Conservation (phyloP, 2,888 invertebrate species). For the Polietes domitor region DNA sequence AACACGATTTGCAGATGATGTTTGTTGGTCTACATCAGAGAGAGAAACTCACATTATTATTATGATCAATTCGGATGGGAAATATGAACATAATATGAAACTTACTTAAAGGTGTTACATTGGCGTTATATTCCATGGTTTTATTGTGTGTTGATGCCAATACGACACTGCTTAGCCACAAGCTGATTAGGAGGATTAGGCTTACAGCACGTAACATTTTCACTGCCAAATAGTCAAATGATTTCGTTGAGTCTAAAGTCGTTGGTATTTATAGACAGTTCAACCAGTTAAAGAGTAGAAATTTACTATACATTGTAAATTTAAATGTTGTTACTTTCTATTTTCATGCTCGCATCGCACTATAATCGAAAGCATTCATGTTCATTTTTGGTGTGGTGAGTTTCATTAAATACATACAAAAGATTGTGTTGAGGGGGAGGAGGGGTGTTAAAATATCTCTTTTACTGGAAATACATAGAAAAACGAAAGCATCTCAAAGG, state of each 20-base stretch:
- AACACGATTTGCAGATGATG: neutral
- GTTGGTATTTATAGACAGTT: neutral
- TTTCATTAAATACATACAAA: no score
- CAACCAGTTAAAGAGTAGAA: neutral
- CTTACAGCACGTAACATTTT: neutral
- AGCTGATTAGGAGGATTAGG: neutral
- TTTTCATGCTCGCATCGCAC: neutral
- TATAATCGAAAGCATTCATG: slow-evolving; percentile 17
- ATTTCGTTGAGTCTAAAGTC: neutral
- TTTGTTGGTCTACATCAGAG: neutral
- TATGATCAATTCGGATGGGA: neutral
- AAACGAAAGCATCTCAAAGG: no score
- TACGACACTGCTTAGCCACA: neutral
- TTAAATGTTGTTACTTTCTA: slow-evolving; percentile 1
- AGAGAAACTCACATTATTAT: neutral
- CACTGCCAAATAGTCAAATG: neutral
- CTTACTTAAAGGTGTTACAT: slow-evolving; percentile 5
- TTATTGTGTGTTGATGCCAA: neutral
- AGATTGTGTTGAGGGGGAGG: no score
- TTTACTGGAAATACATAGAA: no score
- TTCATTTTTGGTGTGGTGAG: neutral
- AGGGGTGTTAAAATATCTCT: no score
- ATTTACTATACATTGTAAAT: neutral
- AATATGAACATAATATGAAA: neutral
- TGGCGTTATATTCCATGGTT: neutral